Base-by-base conservation (phyloP, 2,113 vertebrate genomes). In the Phainopepla nitens region DNA sequence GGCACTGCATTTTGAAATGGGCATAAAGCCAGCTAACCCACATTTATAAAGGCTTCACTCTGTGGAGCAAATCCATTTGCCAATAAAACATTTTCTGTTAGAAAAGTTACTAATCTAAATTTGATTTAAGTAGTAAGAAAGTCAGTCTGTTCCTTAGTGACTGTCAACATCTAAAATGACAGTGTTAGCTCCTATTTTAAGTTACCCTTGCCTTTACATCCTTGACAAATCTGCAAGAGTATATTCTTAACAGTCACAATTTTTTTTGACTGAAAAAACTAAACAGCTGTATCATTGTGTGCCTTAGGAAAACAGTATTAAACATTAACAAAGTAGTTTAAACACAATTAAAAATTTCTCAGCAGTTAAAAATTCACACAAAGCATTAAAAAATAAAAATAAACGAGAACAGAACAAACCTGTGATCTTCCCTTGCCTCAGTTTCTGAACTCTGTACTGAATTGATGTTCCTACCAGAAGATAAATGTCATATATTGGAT, bases 401-500 rank as follows among this genome's bases (percentile, higher is more conserved):
- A 29, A 39, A 82, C 6, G 6, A 53, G 15, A 88, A 47, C 13
- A 54, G n/a, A 45, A 96, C 98, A 65, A 90, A 99, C 99, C 99
- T 98, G 99, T 98, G 60, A 99, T 99, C 41, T 98, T 99, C 49
- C 99, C 99, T 92, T 99, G 99, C 41, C 98, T 98, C 95, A 99
- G 98, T 97, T 99, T 99, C 97, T 99, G 98, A 87, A 99, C 99
- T 97, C 95, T 98, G 97, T 99, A 99, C 61, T 92, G 97, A 82
- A 99, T 97, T 61, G 99, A 98, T 13, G 99, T 99, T 94, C 99
- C 99, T 29, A 98, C 98, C 91, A 99, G 91, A 75, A 99, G 97
- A 97, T 99, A 99, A 78, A 99, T 92, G 15, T 99, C 99, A 35
- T 97, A 98, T 0, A 98, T 98, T 9, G 99, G 99, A 92, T 98